Percentiles rank a stretch among this genome's conserved stretches.
phyloP scores from a whole-genome alignment of 2,888 invertebrate species.

The Galeruca laticollis region DNA sequence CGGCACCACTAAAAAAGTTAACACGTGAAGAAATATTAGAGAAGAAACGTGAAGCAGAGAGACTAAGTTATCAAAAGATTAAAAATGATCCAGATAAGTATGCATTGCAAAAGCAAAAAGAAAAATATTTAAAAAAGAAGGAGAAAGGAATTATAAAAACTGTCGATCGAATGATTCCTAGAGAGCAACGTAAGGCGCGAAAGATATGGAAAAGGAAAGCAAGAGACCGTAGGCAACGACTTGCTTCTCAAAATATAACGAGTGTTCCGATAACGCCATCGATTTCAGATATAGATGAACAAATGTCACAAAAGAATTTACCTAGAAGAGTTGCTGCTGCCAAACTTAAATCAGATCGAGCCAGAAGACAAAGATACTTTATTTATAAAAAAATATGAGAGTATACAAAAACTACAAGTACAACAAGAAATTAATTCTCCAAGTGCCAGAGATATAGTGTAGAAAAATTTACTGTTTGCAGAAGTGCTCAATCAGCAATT shows the following conservation, averaged over 20 bases:
- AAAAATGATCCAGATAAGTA: slow-evolving; percentile 27
- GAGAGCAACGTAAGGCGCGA: slow-evolving; percentile 16
- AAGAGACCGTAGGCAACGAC: slow-evolving; percentile 4
- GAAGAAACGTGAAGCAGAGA: slow-evolving; percentile 24
- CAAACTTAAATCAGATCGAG: not conserved
- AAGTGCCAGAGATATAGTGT: not conserved
- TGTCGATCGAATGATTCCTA: slow-evolving; percentile 27
- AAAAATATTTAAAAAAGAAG: slow-evolving; percentile 24
- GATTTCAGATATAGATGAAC: too few relatives aligned
- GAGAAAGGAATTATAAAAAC: slow-evolving; percentile 24
- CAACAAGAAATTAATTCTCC: not conserved
- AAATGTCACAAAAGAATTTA: too few relatives aligned
- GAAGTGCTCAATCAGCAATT: not conserved
- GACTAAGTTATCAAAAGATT: slow-evolving; percentile 9
- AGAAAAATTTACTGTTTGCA: not conserved
- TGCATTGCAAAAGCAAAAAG: slow-evolving; percentile 20
- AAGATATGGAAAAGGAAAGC: slow-evolving; percentile 11
- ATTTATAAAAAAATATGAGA: not conserved
- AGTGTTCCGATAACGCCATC: not conserved
- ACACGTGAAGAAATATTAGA: slow-evolving; percentile 36
- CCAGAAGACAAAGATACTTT: not conserved
- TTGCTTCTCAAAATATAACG: not conserved
- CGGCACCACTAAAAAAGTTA: slow-evolving; percentile 7
- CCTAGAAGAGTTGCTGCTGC: too few relatives aligned
- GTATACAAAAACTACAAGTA: not conserved